Base-by-base conservation (phyloP, 1,140 invertebrate species). In the Meteorus sp. region DNA sequence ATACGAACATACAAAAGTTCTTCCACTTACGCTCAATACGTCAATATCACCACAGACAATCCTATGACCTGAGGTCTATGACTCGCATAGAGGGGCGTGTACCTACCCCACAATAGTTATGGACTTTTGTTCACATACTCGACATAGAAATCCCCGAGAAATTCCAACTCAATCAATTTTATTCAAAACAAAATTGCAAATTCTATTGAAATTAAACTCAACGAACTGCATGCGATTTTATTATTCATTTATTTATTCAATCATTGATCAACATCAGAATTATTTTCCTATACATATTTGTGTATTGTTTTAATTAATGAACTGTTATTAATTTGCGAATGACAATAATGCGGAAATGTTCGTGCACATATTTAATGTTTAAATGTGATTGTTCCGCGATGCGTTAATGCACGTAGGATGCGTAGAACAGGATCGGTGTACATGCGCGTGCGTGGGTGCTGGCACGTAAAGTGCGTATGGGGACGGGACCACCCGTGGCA, bases 401-500 rank as follows among this genome's bases (percentile, higher is more conserved):
- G 19, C 5, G 19, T 15, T 51, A 41, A 19, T 45, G 43, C 31
- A 29, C 35, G 39, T 53, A 39, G 45, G 23, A 47, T 48, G 56
- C 52, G 56, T 50, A 60, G 53, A 55, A 55, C 39, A 56, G 50
- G 55, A 60, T 45, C 47, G 41, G 22, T 43, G 43, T 48, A 60
- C 53, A 60, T 65, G 57, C 59, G 63, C 41, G 43, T 48, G 63
- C 53, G 63, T 65, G 57, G 63, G 63, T 53, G 63, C 62, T 57
- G 63, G 60, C 63, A 60, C 63, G 58, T 65, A 65, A 65, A 60
- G 56, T 65, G 63, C 63, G 60, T 61, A 65, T 45, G 48, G 53
- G 45, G 63, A 59, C 60, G 57, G 57, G 63, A 65, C 63, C 63
- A 65, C 63, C 63, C 63, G 52, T 60, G 43, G 62, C 43, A 60